Percentiles rank a stretch among this genome's conserved stretches.
phyloP scores from a whole-genome alignment of 2,113 vertebrate species.

The Anolis sagrei region DNA sequence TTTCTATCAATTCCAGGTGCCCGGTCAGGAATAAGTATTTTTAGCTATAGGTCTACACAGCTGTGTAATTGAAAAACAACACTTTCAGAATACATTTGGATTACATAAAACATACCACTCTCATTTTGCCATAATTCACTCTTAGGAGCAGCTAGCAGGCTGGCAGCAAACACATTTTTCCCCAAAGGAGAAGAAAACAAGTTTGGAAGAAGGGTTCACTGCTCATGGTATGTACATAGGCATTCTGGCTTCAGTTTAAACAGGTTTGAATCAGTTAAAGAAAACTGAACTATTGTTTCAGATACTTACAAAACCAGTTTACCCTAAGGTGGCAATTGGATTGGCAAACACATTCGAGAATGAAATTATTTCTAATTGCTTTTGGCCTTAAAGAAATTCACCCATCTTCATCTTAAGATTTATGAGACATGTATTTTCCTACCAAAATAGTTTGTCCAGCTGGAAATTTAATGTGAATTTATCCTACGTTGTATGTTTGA shows the following conservation, averaged over 20 bases:
- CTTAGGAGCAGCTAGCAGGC: neutral
- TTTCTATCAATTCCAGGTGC: neutral
- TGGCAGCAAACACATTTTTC: neutral
- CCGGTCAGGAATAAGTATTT: neutral
- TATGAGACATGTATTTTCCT: neutral
- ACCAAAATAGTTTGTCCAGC: neutral
- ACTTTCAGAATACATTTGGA: neutral
- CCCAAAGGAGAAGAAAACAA: neutral
- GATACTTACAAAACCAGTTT: neutral
- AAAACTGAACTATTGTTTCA: neutral
- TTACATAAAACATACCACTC: neutral
- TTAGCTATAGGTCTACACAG: neutral
- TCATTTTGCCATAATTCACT: neutral
- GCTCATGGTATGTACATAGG: neutral
- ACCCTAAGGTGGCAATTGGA: neutral
- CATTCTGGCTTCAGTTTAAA: neutral
- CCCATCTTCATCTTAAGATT: neutral
- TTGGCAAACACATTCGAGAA: neutral
- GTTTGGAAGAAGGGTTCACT: neutral
- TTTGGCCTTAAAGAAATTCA: neutral
- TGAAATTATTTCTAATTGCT: neutral
- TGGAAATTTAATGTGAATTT: neutral
- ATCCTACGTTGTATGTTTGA: too few relatives aligned
- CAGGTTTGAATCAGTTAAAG: neutral
- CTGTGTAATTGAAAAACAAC: neutral